A percentile compares a stretch with the other conserved stretches of the same genome.
Conservation (phyloP, 2,113 vertebrate species). For the Tringa solitaria region DNA sequence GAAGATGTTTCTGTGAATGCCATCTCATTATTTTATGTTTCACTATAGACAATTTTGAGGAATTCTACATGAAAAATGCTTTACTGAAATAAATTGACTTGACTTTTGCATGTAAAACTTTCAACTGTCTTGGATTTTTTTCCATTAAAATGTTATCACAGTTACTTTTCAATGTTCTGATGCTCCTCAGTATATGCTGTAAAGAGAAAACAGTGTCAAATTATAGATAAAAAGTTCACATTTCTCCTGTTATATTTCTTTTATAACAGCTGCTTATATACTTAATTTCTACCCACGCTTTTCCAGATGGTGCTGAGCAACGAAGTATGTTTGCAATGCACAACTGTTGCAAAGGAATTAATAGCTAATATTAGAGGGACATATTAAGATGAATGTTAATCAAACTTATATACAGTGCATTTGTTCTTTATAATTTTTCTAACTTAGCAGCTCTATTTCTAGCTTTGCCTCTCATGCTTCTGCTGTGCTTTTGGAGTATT, state of each 20-base stretch:
- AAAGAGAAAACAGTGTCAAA: not conserved
- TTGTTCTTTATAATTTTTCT: not conserved
- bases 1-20: not conserved
- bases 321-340: not conserved
- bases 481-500: not conserved
- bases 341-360: not conserved
- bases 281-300: not conserved
- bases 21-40: constrained; percentile 13
- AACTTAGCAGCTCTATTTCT: not conserved
- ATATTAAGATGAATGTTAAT: not conserved
- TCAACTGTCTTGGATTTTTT: not conserved
- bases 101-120: not conserved
- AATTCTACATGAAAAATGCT: not conserved
- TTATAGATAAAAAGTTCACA: not conserved
- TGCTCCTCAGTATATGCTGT: not conserved
- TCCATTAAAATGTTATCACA: not conserved
- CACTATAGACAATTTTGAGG: not conserved
- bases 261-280: not conserved
- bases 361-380: not conserved
- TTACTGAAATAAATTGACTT: constrained; percentile 3
- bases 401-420: not conserved
- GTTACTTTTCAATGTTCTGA: not conserved
- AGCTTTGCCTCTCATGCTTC: not conserved
- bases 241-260: not conserved
- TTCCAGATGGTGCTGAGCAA: not conserved